phyloP scores from a whole-genome alignment of 2,797 vertebrate genomes.

The Cottoperca gobio region DNA sequence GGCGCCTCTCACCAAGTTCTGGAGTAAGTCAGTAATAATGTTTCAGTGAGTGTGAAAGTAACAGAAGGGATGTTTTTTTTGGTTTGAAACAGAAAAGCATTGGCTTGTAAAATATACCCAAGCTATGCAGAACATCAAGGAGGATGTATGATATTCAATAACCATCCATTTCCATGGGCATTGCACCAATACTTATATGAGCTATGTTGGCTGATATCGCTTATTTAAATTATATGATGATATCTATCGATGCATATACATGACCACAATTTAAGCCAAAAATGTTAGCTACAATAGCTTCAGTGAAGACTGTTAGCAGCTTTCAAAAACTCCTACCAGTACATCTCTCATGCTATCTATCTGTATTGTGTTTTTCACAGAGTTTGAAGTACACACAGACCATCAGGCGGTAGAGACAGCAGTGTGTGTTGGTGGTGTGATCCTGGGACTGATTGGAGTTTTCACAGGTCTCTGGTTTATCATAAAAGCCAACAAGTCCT shows the following conservation, averaged over 20 bases:
- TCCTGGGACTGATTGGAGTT: constrained; percentile 62
- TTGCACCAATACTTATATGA: background rate
- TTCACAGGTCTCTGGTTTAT: constrained; percentile 52
- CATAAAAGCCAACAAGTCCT: constrained; percentile 48
- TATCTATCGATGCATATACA: background rate
- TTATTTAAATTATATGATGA: fast-evolving
- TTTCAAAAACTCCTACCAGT: background rate
- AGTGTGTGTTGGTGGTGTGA: constrained; percentile 55
- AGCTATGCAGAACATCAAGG: background rate
- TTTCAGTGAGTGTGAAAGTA: background rate
- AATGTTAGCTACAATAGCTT: background rate
- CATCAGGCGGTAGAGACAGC: constrained; percentile 22
- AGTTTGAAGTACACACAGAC: constrained; percentile 26
- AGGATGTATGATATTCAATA: background rate
- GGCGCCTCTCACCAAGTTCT: constrained; percentile 41
- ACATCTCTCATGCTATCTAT: background rate
- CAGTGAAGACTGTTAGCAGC: background rate
- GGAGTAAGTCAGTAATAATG: constrained; percentile 50
- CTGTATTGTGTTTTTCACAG: constrained; percentile 24
- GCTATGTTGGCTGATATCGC: background rate
- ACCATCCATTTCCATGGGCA: background rate
- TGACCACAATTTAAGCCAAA: no score
- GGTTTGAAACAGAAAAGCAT: background rate
- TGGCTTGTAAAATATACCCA: no score
- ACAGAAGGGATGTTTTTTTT: background rate